These are phyloP conservation scores for Hassar affinis DNA, from an alignment of 2,113 vertebrate genomes.

Conservation along the genomic window DNA sequence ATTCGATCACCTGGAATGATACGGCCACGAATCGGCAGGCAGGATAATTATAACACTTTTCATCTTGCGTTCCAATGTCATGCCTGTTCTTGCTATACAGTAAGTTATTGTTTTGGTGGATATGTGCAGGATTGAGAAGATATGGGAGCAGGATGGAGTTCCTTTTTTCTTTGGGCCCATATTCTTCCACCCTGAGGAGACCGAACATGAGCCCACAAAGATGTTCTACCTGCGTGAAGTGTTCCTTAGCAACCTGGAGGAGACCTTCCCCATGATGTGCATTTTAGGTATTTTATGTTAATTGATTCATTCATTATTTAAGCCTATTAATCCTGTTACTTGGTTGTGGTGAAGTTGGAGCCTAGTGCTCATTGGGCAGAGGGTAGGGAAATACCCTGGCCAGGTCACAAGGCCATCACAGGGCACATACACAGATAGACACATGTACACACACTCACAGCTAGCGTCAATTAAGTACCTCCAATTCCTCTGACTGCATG, in stretches of 20 bases:
- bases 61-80: not conserved
- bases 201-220: conserved; percentile 95
- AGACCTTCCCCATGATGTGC: conserved; percentile 89
- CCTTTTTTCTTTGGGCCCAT: conserved; percentile 94
- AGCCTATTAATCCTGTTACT: no score
- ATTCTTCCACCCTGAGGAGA: conserved; percentile 97
- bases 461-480: no score
- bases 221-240: conserved; percentile 99
- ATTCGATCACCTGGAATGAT: conserved; percentile 91
- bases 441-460: no score
- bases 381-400: no score
- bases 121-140: conserved; percentile 80
- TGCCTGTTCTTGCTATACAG: not conserved
- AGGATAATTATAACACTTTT: conserved; percentile 19
- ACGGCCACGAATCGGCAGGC: conserved; percentile 90
- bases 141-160: conserved; percentile 90
- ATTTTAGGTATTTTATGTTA: conserved; percentile 78
- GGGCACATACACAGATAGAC: no score
- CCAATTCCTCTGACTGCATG: no score
- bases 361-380: no score
- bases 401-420: no score
- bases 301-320: no score
- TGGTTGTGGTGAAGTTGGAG: no score
- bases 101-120: conserved; percentile 10
- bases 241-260: conserved; percentile 93